A percentile compares a stretch with the other conserved stretches of the same genome.
Conservation (phyloP, 2,113 vertebrate genomes). For the Pandion haliaetus region DNA sequence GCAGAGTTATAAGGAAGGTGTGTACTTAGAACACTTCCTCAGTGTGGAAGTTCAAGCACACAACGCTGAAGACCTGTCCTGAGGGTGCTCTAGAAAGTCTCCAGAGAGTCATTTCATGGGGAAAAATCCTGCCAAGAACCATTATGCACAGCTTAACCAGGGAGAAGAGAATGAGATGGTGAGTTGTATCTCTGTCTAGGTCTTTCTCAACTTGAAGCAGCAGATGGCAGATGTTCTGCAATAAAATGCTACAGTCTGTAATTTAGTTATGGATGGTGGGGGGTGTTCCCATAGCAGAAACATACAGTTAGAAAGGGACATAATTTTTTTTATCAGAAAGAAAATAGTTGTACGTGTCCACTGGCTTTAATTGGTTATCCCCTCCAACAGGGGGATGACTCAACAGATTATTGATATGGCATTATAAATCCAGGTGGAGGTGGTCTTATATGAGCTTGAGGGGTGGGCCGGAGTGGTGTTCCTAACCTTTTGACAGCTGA, state of each 20-base stretch:
- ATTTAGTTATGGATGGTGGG: neutral
- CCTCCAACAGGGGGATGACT: neutral
- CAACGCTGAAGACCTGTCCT: neutral
- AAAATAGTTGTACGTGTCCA: neutral
- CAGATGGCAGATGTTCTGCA: neutral
- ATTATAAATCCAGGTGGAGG: neutral
- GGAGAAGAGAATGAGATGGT: slow-evolving; percentile 82
- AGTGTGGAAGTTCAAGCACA: slow-evolving; percentile 34
- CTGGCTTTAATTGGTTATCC: neutral
- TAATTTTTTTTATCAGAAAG: neutral
- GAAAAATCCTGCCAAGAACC: slow-evolving; percentile 20
- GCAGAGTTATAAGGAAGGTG: slow-evolving; percentile 64
- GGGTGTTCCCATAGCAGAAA: neutral
- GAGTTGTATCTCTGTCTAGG: slow-evolving; percentile 40
- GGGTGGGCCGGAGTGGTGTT: fast-evolving
- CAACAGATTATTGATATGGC: neutral
- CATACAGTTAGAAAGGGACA: neutral
- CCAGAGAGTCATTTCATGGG: slow-evolving; percentile 38
- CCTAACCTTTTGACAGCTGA: neutral
- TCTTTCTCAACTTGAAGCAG: slow-evolving; percentile 7
- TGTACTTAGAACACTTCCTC: slow-evolving; percentile 50
- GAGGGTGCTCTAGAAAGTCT: slow-evolving; percentile 1
- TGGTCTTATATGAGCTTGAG: neutral
- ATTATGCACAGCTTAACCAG: slow-evolving; percentile 73
- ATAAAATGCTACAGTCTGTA: neutral